A percentile compares a stretch with the other conserved stretches of the same genome.
These are phyloP conservation scores for Gorsachius magnificus DNA, from an alignment of 2,797 vertebrate species.

Conservation along the genomic window DNA sequence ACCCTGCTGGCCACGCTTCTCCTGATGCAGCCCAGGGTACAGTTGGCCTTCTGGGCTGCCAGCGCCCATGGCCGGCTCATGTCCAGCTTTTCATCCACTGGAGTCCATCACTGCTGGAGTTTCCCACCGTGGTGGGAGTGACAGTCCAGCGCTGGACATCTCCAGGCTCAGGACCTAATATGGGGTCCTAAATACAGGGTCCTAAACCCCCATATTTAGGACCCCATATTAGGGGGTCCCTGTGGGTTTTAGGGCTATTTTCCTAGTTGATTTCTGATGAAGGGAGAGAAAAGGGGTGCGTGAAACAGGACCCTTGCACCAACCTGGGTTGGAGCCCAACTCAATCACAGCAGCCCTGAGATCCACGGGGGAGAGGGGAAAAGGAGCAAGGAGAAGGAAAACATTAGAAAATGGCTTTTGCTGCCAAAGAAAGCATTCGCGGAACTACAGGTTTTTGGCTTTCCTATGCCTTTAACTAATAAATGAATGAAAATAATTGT, in stretches of 20 bases:
- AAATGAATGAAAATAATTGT: neutral
- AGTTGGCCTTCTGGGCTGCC: too few relatives aligned
- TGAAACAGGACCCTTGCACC: neutral
- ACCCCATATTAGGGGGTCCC: too few relatives aligned
- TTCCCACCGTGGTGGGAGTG: neutral
- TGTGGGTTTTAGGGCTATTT: neutral
- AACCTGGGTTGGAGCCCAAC: neutral
- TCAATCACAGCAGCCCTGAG: neutral
- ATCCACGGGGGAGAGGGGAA: neutral
- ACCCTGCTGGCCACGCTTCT: too few relatives aligned
- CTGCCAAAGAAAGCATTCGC: neutral
- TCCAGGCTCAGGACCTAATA: neutral
- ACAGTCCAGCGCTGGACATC: neutral
- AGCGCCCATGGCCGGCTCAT: too few relatives aligned
- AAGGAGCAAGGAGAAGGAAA: neutral
- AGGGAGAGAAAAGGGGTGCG: neutral
- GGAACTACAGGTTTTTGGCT: neutral
- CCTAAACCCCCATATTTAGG: neutral
- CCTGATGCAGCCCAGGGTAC: too few relatives aligned
- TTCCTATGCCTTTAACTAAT: neutral
- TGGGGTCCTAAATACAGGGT: neutral
- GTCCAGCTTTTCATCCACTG: too few relatives aligned
- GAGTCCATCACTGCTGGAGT: neutral
- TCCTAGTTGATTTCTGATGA: neutral
- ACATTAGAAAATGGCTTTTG: neutral